phyloP scores from a whole-genome alignment of 2,888 invertebrate species.

The Plebejus anna region DNA sequence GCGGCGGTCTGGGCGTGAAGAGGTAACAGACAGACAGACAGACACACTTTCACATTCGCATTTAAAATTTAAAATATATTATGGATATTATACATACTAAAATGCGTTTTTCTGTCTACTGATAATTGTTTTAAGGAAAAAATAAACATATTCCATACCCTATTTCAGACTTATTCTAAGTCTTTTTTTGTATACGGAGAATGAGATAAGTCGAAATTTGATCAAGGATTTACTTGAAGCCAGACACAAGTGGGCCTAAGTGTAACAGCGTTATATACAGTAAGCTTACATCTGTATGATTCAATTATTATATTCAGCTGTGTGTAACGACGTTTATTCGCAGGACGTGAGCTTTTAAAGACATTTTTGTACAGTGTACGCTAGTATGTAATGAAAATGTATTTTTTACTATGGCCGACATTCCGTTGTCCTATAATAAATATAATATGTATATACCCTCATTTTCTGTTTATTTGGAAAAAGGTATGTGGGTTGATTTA shows the following conservation, averaged over 20 bases:
- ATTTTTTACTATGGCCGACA: neutral
- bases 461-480: too few relatives aligned
- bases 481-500: too few relatives aligned
- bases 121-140: neutral
- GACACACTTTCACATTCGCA: too few relatives aligned
- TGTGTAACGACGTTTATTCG: slow-evolving; percentile 10
- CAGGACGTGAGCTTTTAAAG: neutral
- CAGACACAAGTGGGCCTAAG: neutral
- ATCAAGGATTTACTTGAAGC: neutral
- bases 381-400: neutral
- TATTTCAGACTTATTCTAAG: neutral
- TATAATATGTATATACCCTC: too few relatives aligned
- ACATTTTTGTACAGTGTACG: neutral
- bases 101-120: neutral
- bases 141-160: neutral
- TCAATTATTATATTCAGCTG: slow-evolving; percentile 5
- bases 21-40: too few relatives aligned
- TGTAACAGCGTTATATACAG: neutral
- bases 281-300: slow-evolving; percentile 3
- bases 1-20: too few relatives aligned
- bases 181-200: neutral
- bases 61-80: too few relatives aligned
- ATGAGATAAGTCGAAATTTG: neutral
- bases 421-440: too few relatives aligned
- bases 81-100: too few relatives aligned